Conservation (phyloP, 2,797 vertebrate genomes). For the Chrysocyon brachyurus region DNA sequence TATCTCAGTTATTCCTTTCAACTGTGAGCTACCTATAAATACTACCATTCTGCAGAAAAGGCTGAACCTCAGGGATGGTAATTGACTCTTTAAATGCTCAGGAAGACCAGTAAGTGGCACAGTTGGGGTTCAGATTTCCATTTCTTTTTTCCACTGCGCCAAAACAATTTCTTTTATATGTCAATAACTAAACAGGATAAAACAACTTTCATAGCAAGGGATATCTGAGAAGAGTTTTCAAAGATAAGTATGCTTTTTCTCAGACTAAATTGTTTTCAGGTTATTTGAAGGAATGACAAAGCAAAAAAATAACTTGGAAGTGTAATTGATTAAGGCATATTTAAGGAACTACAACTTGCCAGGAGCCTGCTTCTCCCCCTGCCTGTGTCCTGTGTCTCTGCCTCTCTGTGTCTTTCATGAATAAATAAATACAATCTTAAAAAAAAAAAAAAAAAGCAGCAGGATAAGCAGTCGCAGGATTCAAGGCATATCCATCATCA, state of each 20-base stretch:
- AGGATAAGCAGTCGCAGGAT: not conserved
- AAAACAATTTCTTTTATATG: not conserved
- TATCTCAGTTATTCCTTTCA: not conserved
- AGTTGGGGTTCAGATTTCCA: not conserved
- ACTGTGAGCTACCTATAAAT: not conserved
- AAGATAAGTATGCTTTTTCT: not conserved
- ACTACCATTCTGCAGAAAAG: not conserved
- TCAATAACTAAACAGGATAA: not conserved
- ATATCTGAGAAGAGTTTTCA: not conserved
- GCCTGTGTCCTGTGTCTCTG: too few relatives aligned
- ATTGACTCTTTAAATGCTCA: not conserved
- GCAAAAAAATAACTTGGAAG: not conserved
- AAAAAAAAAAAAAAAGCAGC: not conserved
- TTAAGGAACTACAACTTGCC: not conserved
- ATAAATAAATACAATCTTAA: too few relatives aligned
- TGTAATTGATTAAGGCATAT: not conserved
- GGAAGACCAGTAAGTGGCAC: not conserved
- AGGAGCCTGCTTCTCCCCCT: not conserved
- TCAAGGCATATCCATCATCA: not conserved
- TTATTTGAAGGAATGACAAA: slow-evolving; percentile 10
- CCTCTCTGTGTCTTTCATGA: too few relatives aligned
- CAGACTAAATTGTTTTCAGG: not conserved
- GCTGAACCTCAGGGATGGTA: not conserved
- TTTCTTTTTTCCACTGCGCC: not conserved
- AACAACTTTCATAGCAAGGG: not conserved